These are phyloP conservation scores for Pogonognathellus flavescens DNA, from an alignment of 1,140 invertebrate species.

Conservation along the genomic window DNA sequence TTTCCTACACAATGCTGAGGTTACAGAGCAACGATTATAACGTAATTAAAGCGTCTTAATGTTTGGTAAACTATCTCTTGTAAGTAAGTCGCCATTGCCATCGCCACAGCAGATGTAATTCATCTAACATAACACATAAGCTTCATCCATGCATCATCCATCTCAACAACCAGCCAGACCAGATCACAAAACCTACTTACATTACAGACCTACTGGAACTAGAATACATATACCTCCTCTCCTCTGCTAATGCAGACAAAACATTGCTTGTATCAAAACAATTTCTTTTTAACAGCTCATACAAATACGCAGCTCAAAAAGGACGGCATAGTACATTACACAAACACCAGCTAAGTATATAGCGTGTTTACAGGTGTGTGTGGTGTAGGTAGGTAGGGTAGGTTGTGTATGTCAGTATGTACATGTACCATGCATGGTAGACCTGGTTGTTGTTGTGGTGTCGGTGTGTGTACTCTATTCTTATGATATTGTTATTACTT, in stretches of 20 bases:
- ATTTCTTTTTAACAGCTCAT: no score
- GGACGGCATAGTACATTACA: no score
- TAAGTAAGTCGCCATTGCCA: slow-evolving; percentile 50
- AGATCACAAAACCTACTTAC: not conserved
- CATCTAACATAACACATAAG: slow-evolving; percentile 29
- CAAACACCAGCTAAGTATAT: no score
- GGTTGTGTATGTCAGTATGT: slow-evolving; percentile 17
- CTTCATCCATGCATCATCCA: not conserved
- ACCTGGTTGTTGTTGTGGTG: not conserved
- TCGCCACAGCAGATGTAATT: slow-evolving; percentile 59
- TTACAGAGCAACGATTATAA: slow-evolving; percentile 66
- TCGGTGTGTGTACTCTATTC: not conserved
- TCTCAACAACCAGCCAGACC: not conserved
- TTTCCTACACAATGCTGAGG: slow-evolving; percentile 61
- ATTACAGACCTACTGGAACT: no score
- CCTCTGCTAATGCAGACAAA: no score
- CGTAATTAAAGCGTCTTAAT: slow-evolving; percentile 66
- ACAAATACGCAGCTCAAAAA: no score
- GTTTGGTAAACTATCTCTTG: slow-evolving; percentile 62
- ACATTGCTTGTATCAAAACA: no score
- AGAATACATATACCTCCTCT: no score
- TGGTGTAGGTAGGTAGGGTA: slow-evolving; percentile 4
- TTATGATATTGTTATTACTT: not conserved
- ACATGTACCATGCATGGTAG: no score
- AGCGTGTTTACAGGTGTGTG: no score